Evolutionary conservation across 1,140 invertebrate species (phyloP).

Genomic region (Danaus plexippus): DNA sequence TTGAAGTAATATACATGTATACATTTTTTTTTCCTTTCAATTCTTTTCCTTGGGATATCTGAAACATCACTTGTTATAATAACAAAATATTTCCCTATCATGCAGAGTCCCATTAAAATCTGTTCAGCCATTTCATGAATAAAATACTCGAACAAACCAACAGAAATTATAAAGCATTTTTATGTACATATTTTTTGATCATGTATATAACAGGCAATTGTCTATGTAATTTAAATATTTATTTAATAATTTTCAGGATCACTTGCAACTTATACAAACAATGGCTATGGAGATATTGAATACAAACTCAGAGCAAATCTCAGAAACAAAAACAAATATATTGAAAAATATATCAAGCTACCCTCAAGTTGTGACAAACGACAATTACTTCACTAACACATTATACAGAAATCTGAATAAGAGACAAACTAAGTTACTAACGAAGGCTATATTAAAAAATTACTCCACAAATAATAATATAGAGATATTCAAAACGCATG

Average conservation of each 20-base stretch:
- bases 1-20: too few species aligned
- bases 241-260: conserved; percentile 39
- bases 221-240: not conserved
- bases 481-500: conserved; percentile 30
- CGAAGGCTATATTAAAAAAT: conserved; percentile 42
- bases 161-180: too few species aligned
- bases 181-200: too few species aligned
- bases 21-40: too few species aligned
- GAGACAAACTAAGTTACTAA: conserved; percentile 40
- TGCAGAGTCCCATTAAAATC: too few species aligned
- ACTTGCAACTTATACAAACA: conserved; percentile 45
- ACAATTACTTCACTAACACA: conserved; percentile 35
- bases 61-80: too few species aligned
- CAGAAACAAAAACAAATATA: conserved; percentile 36
- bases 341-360: conserved; percentile 37
- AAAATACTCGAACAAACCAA: too few species aligned
- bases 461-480: conserved; percentile 25
- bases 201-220: not conserved
- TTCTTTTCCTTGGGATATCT: too few species aligned
- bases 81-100: too few species aligned
- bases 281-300: conserved; percentile 32
- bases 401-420: conserved; percentile 43
- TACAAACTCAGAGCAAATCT: conserved; percentile 18
- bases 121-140: too few species aligned
- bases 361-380: conserved; percentile 18